Percentiles rank a stretch among this genome's conserved stretches.
phyloP scores from a whole-genome alignment of 2,797 vertebrate genomes.

The Catostomus latipinnis region DNA sequence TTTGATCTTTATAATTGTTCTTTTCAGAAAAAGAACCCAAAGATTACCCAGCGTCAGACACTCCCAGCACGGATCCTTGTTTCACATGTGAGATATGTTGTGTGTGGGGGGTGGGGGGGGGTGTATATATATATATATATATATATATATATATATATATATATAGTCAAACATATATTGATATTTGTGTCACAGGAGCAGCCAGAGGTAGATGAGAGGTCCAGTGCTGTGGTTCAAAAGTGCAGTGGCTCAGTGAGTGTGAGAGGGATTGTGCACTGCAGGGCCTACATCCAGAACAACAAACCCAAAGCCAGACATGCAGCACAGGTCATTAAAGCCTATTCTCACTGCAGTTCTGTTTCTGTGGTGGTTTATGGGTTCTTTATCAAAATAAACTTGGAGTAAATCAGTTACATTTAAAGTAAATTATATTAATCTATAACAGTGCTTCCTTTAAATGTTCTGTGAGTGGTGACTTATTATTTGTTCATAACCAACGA shows the following conservation, averaged over 20 bases:
- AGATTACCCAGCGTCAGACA: conserved; percentile 70
- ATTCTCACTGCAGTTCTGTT: background rate
- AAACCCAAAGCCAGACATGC: conserved; percentile 88
- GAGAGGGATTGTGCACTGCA: conserved; percentile 84
- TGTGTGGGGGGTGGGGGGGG: too few species aligned
- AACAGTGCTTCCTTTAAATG: background rate
- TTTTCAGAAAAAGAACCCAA: conserved; percentile 81
- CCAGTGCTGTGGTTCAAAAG: conserved; percentile 77
- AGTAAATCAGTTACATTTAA: too few species aligned
- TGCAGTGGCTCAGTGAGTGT: conserved; percentile 85
- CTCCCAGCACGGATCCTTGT: conserved; percentile 82
- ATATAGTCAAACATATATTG: background rate
- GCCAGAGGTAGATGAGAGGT: conserved; percentile 64
- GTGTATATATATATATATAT: conserved; percentile 10
- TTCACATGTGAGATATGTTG: conserved; percentile 78
- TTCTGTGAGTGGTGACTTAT: background rate
- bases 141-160: conserved; percentile 13
- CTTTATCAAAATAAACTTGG: background rate
- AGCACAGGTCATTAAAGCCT: conserved; percentile 80
- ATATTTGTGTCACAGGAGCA: conserved; percentile 30
- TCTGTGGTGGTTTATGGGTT: too few species aligned
- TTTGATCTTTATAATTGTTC: conserved; percentile 47
- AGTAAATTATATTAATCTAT: background rate
- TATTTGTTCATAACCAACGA: background rate
- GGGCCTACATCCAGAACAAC: conserved; percentile 88